Evolutionary conservation across 2,888 invertebrate genomes (phyloP).

Genomic region (Allacma fusca): DNA sequence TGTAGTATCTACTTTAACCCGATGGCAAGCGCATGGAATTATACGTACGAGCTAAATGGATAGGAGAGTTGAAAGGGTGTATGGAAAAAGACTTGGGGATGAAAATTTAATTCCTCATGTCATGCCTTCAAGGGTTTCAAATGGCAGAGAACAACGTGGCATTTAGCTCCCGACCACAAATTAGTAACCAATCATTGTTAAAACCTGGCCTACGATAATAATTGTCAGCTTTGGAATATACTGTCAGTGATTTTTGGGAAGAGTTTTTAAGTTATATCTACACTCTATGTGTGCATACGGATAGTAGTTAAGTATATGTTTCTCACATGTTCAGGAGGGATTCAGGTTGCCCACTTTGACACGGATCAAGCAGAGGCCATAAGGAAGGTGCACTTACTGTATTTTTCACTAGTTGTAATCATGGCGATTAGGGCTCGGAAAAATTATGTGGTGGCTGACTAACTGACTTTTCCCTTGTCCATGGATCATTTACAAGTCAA

Average conservation of each 20-base stretch:
- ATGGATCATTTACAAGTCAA: conserved; percentile 22
- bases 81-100: neutral
- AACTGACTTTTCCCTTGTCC: conserved; percentile 24
- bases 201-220: conserved; percentile 32
- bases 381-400: conserved; percentile 21
- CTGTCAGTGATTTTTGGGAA: conserved; percentile 18
- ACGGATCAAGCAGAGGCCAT: conserved; percentile 20
- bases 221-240: conserved; percentile 32
- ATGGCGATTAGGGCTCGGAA: conserved; percentile 18
- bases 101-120: neutral
- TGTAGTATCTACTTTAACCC: neutral
- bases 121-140: conserved; percentile 13
- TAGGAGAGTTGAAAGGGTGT: neutral
- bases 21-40: neutral
- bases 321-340: neutral
- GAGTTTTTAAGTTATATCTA: neutral
- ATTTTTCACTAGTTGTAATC: conserved; percentile 28
- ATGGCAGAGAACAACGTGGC: conserved; percentile 4
- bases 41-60: neutral
- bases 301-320: conserved; percentile 13
- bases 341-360: conserved; percentile 9
- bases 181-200: conserved; percentile 36
- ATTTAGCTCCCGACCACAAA: conserved; percentile 40
- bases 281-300: no score
- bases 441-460: conserved; percentile 29